A percentile compares a stretch with the other conserved stretches of the same genome.
phyloP scores from a whole-genome alignment of 2,113 vertebrate species.

The Panurus biarmicus region DNA sequence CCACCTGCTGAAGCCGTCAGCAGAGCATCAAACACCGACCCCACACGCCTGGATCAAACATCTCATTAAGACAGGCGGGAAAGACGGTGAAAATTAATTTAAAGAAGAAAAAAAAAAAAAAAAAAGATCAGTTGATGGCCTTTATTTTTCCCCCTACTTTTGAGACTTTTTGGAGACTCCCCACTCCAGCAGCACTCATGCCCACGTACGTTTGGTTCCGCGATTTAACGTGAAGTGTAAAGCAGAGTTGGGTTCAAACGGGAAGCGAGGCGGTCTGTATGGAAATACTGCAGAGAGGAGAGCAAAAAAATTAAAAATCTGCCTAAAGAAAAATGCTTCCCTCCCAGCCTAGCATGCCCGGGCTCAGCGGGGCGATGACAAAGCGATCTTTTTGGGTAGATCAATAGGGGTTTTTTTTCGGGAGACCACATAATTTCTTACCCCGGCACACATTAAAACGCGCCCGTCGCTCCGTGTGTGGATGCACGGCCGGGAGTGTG shows the following conservation, averaged over 20 bases:
- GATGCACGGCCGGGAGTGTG: not conserved
- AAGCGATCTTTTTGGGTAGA: not conserved
- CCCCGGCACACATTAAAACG: not conserved
- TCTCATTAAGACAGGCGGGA: not conserved
- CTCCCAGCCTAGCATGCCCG: not conserved
- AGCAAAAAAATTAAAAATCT: not conserved
- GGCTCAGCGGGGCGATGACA: not conserved
- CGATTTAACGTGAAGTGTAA: not conserved
- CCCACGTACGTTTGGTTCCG: not conserved
- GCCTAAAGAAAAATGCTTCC: not conserved
- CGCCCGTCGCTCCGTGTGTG: not conserved
- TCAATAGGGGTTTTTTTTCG: not conserved
- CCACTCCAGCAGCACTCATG: not conserved
- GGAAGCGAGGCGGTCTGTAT: not conserved
- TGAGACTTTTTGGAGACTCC: not conserved
- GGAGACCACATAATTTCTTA: not conserved
- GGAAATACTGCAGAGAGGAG: not conserved
- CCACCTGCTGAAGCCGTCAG: not conserved
- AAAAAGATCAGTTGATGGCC: not conserved
- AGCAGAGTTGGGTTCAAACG: not conserved
- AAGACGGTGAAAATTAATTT: not conserved
- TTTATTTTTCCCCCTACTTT: not conserved
- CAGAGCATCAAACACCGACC: not conserved
- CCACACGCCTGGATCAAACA: not conserved
- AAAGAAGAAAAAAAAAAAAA: not conserved